Evolutionary conservation across 2,113 vertebrate species (phyloP).

Genomic region (Paramisgurnus dabryanus): DNA sequence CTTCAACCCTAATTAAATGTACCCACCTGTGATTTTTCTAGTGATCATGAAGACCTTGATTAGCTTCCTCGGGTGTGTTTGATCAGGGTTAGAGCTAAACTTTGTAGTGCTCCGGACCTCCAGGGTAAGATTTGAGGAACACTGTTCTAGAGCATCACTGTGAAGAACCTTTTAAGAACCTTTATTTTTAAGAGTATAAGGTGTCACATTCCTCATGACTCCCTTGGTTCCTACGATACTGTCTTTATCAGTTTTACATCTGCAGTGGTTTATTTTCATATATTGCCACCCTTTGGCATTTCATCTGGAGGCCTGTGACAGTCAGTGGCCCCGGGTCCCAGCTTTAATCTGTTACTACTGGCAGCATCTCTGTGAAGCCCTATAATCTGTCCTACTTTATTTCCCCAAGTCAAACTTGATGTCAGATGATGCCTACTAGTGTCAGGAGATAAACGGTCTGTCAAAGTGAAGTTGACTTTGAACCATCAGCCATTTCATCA

Average conservation of each 20-base stretch:
- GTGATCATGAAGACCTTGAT: no score
- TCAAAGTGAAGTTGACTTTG: slow-evolving; percentile 33
- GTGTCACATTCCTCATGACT: no score
- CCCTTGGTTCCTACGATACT: no score
- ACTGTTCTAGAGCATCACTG: no score
- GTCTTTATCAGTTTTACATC: not conserved
- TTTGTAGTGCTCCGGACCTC: no score
- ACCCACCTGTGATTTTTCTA: no score
- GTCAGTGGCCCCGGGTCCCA: not conserved
- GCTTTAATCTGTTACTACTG: not conserved
- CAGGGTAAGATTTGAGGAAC: no score
- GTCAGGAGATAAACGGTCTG: slow-evolving; percentile 29
- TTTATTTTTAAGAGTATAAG: no score
- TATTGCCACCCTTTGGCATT: not conserved
- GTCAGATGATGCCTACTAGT: slow-evolving; percentile 10
- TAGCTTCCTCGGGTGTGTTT: no score
- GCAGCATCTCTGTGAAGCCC: not conserved
- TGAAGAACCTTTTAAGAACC: no score
- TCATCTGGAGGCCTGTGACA: not conserved
- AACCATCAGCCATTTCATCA: slow-evolving; percentile 27
- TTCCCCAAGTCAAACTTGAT: slow-evolving; percentile 23
- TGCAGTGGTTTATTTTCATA: not conserved
- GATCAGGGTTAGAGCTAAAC: no score
- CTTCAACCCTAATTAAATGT: no score
- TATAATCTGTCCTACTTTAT: slow-evolving; percentile 11